These are phyloP conservation scores for Butorides virescens DNA, from an alignment of 2,113 vertebrate species.

Conservation along the genomic window DNA sequence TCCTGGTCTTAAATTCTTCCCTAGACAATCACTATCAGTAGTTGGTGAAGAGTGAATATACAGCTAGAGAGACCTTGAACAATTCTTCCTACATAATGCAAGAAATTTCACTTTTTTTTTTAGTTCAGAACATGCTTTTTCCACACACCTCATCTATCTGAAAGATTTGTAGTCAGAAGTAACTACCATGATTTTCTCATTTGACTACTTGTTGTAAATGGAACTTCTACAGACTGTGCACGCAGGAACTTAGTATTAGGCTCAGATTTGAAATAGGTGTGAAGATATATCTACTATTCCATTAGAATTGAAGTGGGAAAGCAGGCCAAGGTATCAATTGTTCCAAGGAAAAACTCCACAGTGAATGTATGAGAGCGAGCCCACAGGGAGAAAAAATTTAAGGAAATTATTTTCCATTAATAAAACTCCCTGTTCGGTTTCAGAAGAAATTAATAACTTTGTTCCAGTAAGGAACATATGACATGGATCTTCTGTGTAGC, in stretches of 20 bases:
- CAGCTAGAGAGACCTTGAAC: not conserved
- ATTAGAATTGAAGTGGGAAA: not conserved
- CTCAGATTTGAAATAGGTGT: not conserved
- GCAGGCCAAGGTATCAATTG: not conserved
- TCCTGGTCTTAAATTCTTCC: not conserved
- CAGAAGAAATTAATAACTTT: not conserved
- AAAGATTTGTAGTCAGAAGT: not conserved
- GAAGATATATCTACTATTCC: not conserved
- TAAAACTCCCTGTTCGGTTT: not conserved
- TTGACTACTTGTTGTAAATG: not conserved
- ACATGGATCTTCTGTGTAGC: not conserved
- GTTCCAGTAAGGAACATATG: not conserved
- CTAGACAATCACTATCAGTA: not conserved
- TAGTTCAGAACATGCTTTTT: not conserved
- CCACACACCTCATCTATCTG: not conserved
- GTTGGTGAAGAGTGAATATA: not conserved
- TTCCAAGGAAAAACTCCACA: not conserved
- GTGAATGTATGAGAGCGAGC: not conserved
- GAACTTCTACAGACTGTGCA: not conserved
- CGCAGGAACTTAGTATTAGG: not conserved
- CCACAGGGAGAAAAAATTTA: not conserved
- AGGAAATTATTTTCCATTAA: not conserved
- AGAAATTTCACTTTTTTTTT: not conserved
- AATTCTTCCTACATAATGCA: not conserved
- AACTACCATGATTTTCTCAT: not conserved